Evolutionary conservation across 1,140 invertebrate genomes (phyloP).

Genomic region (Lepidotrigona ventralis): DNA sequence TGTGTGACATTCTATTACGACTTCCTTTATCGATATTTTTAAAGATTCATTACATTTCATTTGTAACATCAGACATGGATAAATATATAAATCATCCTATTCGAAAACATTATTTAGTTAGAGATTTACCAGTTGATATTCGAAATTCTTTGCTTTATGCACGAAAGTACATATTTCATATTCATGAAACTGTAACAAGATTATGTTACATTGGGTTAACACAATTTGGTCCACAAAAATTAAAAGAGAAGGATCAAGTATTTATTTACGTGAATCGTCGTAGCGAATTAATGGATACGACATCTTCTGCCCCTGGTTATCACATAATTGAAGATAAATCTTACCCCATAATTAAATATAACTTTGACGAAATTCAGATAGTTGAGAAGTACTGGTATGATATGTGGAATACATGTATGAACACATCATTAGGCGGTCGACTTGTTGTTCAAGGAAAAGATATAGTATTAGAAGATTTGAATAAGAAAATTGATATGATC

Average conservation of each 20-base stretch:
- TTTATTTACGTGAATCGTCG: conserved; percentile 86
- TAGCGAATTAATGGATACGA: conserved; percentile 85
- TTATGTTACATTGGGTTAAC: conserved; percentile 86
- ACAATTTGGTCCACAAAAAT: conserved; percentile 85
- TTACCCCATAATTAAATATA: conserved; percentile 81
- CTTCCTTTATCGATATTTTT: conserved; percentile 88
- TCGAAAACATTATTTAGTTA: conserved; percentile 84
- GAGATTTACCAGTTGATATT: conserved; percentile 77
- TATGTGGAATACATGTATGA: conserved; percentile 85
- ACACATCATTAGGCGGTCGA: conserved; percentile 83
- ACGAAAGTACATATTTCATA: conserved; percentile 85
- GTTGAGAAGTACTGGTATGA: conserved; percentile 88
- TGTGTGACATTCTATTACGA: conserved; percentile 86
- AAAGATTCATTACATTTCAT: conserved; percentile 84
- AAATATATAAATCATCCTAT: conserved; percentile 85
- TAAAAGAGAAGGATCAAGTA: conserved; percentile 86
- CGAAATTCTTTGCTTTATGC: conserved; percentile 81
- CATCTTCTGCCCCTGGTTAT: conserved; percentile 83
- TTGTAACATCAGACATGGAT: conserved; percentile 82
- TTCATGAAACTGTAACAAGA: conserved; percentile 81
- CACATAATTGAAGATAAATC: conserved; percentile 82
- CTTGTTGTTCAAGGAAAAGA: conserved; percentile 78
- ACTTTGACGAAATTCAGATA: conserved; percentile 81
- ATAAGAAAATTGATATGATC: conserved; percentile 81
- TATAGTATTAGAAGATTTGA: conserved; percentile 79